Conservation (phyloP, 2,797 vertebrate species). For the Ctenochaetus hawaiiensis region DNA sequence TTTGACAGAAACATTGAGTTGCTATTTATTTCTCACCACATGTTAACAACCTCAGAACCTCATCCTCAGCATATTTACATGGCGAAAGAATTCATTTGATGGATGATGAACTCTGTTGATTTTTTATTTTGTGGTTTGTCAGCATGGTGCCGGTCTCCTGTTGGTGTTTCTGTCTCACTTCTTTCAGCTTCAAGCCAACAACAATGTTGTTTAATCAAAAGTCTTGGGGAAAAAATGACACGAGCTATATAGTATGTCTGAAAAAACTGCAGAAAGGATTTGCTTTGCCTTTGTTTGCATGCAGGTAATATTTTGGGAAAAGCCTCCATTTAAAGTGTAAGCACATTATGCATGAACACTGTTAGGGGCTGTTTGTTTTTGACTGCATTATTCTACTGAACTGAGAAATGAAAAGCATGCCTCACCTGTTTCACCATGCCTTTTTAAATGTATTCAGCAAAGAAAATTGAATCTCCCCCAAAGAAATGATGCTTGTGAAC, state of each 20-base stretch:
- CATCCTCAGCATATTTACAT: not conserved
- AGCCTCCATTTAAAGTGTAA: too few relatives aligned
- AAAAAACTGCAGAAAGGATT: constrained; percentile 4
- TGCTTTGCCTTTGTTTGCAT: not conserved
- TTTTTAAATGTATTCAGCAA: constrained; percentile 21
- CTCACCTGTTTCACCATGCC: not conserved
- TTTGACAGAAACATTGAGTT: not conserved
- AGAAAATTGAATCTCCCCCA: constrained; percentile 20
- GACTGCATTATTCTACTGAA: constrained; percentile 20
- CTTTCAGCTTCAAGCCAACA: not conserved
- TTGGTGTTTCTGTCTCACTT: not conserved
- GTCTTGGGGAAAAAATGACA: not conserved
- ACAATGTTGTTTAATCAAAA: not conserved
- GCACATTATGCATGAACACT: not conserved
- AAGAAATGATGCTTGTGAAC: not conserved
- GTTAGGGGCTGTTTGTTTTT: constrained; percentile 31
- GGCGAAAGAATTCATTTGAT: not conserved
- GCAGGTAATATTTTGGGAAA: constrained; percentile 7
- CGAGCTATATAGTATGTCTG: not conserved
- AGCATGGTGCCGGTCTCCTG: not conserved
- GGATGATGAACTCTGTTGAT: constrained; percentile 2
- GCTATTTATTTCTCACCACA: not conserved
- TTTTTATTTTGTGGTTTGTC: constrained; percentile 5
- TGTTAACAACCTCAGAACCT: not conserved
- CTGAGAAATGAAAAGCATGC: constrained; percentile 10